Percentiles rank a stretch among this genome's conserved stretches.
These are phyloP conservation scores for Chaetophractus vellerosus DNA, from an alignment of 2,797 vertebrate genomes.

Conservation along the genomic window DNA sequence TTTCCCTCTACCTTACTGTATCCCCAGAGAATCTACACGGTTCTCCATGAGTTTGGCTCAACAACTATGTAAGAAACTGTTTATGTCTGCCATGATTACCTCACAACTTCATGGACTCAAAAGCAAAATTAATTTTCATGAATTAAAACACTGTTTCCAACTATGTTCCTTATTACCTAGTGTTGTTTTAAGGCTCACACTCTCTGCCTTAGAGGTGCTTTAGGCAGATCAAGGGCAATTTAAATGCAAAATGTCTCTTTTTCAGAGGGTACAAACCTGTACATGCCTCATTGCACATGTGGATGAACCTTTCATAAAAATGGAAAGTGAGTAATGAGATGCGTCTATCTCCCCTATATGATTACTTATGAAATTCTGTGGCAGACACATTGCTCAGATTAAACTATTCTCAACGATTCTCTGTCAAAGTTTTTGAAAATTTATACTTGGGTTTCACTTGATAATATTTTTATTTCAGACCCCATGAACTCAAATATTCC, in stretches of 20 bases:
- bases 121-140: slow-evolving; percentile 39
- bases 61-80: background rate
- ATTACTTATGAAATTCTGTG: slow-evolving; percentile 78
- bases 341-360: slow-evolving; percentile 78
- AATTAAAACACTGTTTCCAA: slow-evolving; percentile 65
- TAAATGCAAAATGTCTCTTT: slow-evolving; percentile 83
- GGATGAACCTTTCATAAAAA: slow-evolving; percentile 85
- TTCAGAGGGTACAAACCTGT: slow-evolving; percentile 82
- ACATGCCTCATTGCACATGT: slow-evolving; percentile 82
- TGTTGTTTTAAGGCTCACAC: slow-evolving; percentile 35
- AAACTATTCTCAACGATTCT: slow-evolving; percentile 67
- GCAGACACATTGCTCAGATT: slow-evolving; percentile 63
- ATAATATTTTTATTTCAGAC: slow-evolving; percentile 45
- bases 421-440: background rate
- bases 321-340: slow-evolving; percentile 83
- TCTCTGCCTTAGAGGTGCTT: slow-evolving; percentile 34
- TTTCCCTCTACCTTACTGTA: background rate
- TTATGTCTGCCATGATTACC: background rate
- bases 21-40: background rate
- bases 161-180: background rate
- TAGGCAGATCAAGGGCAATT: slow-evolving; percentile 75
- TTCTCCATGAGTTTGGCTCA: background rate
- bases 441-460: slow-evolving; percentile 51
- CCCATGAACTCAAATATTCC: slow-evolving; percentile 32
- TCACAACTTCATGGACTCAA: background rate